Evolutionary conservation across 2,888 invertebrate species (phyloP), one percentile per base, ranked within the genome.

Genomic region (Caradrina kadenii): DNA sequence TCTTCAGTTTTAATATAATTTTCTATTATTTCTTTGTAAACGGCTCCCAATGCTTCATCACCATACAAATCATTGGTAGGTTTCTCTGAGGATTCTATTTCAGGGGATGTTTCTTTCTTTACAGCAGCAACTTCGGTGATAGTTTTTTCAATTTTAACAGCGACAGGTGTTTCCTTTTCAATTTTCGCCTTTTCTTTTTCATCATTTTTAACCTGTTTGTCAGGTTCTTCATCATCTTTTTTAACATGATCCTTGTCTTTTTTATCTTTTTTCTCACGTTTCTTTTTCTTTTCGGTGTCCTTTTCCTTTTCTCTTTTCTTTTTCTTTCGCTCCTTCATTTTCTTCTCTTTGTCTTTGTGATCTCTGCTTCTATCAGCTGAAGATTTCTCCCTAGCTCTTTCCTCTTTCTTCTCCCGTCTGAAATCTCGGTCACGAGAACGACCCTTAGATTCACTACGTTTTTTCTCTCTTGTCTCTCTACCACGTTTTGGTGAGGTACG

Each of bases 341-440:
- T 96, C 79, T 96, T 96, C 66, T 96, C 96, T 82, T 96, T 96
- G 21, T 97, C 96, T 86, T 96, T 96, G 67, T 96, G 96, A 70
- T 96, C 96, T 77, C 93, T 96, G 77, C 85, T 93, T 85, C 94
- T 91, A 50, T 96, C 96, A 22, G 95, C 93, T 45, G 92, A 92
- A 17, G 94, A 91, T 80, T 93, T 93, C 66, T 95, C 93, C 64
- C 93, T 88, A 81, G 85, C 77, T 90, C 96, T 89, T 83, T 96
- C 92, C 87, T 96, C 94, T 87, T 96, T 96, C 85, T 96, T 96
- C 76, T 96, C 96, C 49, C 96, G 94, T 77, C 93, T 95, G 81
- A 91, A 92, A 74, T 96, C 96, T 74, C 96, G 95, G 54, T 96
- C 96, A 79, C 96, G 93, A 75, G 93, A 96, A 48, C 93, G 91